phyloP scores from a whole-genome alignment of 2,113 vertebrate genomes.

The Paedocypris sp. region DNA sequence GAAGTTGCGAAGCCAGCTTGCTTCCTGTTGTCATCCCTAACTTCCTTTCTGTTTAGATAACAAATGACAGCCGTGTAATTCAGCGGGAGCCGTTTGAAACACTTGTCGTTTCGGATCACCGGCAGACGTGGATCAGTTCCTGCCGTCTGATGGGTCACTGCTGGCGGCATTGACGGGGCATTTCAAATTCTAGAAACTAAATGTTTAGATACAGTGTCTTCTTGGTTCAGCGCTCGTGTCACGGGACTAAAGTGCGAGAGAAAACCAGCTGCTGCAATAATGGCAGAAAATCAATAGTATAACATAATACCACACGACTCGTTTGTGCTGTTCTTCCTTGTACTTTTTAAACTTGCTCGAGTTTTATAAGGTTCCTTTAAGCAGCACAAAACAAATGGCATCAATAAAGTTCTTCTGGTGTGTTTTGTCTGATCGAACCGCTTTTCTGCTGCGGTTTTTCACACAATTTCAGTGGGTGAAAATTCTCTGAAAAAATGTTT shows the following conservation, averaged over 20 bases:
- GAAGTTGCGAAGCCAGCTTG: conserved; percentile 1
- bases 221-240: no score
- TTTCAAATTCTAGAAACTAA: no score
- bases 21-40: not conserved
- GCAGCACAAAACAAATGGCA: no score
- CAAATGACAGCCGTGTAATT: conserved; percentile 37
- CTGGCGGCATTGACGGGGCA: not conserved
- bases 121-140: conserved; percentile 15
- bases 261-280: not conserved
- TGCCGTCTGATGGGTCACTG: not conserved
- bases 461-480: not conserved
- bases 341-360: no score
- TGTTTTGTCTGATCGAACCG: not conserved
- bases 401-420: not conserved
- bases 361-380: no score
- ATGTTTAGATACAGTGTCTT: no score
- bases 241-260: no score
- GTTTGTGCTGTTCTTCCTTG: no score
- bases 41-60: conserved; percentile 26
- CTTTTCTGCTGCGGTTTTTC: not conserved
- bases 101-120: conserved; percentile 31
- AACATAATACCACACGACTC: no score
- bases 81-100: conserved; percentile 22
- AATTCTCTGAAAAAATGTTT: conserved; percentile 8
- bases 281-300: conserved; percentile 1